Evolutionary conservation across 2,888 invertebrate genomes (phyloP).

Genomic region (Sinohyriopsis cumingii): DNA sequence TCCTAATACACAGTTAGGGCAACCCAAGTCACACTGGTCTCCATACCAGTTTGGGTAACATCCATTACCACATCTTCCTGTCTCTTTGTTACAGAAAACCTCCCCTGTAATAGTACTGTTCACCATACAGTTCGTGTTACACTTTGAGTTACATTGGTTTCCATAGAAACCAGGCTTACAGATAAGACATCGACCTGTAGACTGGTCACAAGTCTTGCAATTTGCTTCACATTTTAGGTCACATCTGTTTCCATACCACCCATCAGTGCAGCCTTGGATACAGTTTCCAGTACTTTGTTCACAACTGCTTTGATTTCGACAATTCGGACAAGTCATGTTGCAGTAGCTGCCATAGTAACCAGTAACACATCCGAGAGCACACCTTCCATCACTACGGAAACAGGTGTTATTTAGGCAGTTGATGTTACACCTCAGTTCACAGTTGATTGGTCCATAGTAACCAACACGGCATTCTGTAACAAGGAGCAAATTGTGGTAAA

Average conservation of each 20-base stretch:
- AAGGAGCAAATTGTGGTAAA: too few relatives aligned
- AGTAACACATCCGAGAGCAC: conserved; percentile 17
- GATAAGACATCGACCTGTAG: not conserved
- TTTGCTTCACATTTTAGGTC: not conserved
- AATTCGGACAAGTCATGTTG: conserved; percentile 6
- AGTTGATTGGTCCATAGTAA: conserved; percentile 5
- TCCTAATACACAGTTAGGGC: too few relatives aligned
- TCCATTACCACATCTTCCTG: too few relatives aligned
- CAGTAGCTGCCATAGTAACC: conserved; percentile 26
- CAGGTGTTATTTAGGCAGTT: conserved; percentile 22
- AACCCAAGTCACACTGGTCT: too few relatives aligned
- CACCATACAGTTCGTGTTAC: too few relatives aligned
- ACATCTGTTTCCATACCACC: conserved; percentile 1
- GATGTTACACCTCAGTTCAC: conserved; percentile 15
- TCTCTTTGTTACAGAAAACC: too few relatives aligned
- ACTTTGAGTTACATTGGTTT: too few relatives aligned
- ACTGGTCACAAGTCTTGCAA: conserved; percentile 1
- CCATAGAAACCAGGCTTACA: not conserved
- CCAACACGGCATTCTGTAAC: too few relatives aligned
- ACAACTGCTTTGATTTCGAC: not conserved
- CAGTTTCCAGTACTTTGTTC: not conserved
- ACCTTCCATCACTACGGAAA: conserved; percentile 21
- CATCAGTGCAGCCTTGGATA: not conserved
- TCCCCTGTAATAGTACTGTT: too few relatives aligned
- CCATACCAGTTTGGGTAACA: too few relatives aligned